Base-by-base conservation (phyloP, 53 echinoderm and acorn worm genomes). In the Holothuria leucospilota region DNA sequence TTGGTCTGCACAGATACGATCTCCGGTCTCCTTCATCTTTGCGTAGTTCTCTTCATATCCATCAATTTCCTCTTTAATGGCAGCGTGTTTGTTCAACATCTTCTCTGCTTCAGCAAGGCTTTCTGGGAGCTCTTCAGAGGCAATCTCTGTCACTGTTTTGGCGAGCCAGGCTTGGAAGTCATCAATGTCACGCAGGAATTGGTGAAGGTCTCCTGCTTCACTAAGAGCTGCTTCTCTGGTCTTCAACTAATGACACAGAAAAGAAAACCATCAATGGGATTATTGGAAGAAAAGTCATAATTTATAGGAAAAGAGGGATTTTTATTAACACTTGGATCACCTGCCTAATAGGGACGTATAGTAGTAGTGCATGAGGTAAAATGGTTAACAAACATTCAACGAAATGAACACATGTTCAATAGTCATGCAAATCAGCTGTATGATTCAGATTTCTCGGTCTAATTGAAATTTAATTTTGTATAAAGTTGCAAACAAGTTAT, bases 131-230 rank as follows among this genome's bases (percentile, higher is more conserved):
- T 97, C 98, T 75, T 97, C 98, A 8, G 98, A 97, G 24, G 98
- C 98, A 75, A 97, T 93, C 64, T 95, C 92, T 24, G 98, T 97
- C 87, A 95, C 91, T 59, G 98, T 97, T 90, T 70, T 95, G 49
- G 98, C 91, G 63, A 97, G 89, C 98, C 98, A 97, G 69, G 98
- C 95, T 87, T 97, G 98, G 98, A 97, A 97, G 79, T 97, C 98
- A 79, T 97, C 98, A 61, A 97, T 88, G 78, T 97, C 98, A 71
- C 98, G 93, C 90, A 97, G 75, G 98, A 97, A 97, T 77, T 97
- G 92, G 77, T 97, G 98, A 9, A 97, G 95, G 86, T 97, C 98
- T 51, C 98, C 94, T 20, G 98, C 98, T 58, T 97, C 98, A 26
- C 78, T 81, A 78, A 97, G 84, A 69, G 98, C 98, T 59, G 98